Conservation (phyloP, 1,140 invertebrate genomes). For the Pseudomyrmex gracilis region DNA sequence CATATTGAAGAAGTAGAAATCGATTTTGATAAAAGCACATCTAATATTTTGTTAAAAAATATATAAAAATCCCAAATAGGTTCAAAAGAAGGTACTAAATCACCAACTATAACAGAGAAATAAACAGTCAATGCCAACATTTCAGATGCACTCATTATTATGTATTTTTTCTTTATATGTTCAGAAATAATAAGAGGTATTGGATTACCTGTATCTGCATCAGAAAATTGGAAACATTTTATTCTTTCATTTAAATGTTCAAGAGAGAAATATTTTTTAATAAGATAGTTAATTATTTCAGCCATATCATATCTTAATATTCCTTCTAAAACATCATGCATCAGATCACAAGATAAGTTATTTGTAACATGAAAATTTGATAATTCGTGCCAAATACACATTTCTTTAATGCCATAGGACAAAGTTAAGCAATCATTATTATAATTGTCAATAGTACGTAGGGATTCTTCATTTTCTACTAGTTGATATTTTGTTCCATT, state of each 20-base stretch:
- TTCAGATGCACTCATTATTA: constrained; percentile 27
- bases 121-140: constrained; percentile 8
- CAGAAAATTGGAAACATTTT: neutral
- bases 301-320: constrained; percentile 8
- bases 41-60: neutral
- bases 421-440: neutral
- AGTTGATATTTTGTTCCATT: neutral
- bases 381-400: constrained; percentile 31
- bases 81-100: neutral
- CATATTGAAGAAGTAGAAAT: constrained; percentile 8
- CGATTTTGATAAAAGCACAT: neutral
- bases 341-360: constrained; percentile 1
- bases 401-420: constrained; percentile 19
- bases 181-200: neutral
- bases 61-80: neutral
- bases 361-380: constrained; percentile 16
- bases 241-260: constrained; percentile 11
- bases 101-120: constrained; percentile 7
- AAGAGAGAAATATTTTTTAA: constrained; percentile 1
- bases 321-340: constrained; percentile 18
- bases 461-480: neutral
- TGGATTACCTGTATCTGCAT: neutral
- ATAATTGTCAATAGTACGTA: constrained; percentile 5
- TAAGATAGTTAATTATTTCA: constrained; percentile 9
- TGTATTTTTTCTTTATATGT: constrained; percentile 1